Conservation (phyloP, 2,797 vertebrate species). For the Sylvia borin region DNA sequence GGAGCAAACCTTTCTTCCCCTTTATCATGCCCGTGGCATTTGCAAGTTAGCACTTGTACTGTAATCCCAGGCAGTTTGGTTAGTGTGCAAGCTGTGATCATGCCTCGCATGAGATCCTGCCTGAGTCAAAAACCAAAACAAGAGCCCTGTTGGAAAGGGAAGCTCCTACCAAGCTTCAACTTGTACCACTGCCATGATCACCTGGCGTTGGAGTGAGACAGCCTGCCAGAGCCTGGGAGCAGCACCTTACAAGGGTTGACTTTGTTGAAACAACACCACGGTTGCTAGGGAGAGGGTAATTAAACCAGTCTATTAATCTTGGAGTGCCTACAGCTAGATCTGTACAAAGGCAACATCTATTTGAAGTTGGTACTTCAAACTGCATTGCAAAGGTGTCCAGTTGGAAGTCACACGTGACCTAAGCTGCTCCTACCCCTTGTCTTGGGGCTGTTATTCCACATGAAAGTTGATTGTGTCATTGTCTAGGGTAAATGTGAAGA, state of each 20-base stretch:
- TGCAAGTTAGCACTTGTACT: not conserved
- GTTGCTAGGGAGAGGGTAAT: constrained; percentile 26
- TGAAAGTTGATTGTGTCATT: not conserved
- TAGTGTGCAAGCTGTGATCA: not conserved
- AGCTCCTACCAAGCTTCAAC: constrained; percentile 8
- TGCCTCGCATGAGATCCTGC: not conserved
- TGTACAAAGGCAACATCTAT: constrained; percentile 10
- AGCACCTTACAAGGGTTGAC: not conserved
- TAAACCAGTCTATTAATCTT: constrained; percentile 23
- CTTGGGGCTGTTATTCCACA: not conserved
- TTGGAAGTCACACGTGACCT: not conserved
- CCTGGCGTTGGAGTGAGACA: not conserved
- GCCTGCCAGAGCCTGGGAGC: not conserved
- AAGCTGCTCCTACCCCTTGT: not conserved
- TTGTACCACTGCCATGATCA: not conserved
- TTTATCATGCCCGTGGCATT: not conserved
- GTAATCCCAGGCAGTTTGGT: not conserved
- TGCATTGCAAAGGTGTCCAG: not conserved
- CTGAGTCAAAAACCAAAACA: not conserved
- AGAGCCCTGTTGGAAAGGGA: not conserved
- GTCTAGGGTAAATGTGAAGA: not conserved
- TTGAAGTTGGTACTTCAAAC: constrained; percentile 22
- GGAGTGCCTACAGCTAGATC: constrained; percentile 20
- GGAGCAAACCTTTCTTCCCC: not conserved
- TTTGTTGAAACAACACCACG: not conserved